Conservation (phyloP, 2,113 vertebrate species). For the Antigone vipio region DNA sequence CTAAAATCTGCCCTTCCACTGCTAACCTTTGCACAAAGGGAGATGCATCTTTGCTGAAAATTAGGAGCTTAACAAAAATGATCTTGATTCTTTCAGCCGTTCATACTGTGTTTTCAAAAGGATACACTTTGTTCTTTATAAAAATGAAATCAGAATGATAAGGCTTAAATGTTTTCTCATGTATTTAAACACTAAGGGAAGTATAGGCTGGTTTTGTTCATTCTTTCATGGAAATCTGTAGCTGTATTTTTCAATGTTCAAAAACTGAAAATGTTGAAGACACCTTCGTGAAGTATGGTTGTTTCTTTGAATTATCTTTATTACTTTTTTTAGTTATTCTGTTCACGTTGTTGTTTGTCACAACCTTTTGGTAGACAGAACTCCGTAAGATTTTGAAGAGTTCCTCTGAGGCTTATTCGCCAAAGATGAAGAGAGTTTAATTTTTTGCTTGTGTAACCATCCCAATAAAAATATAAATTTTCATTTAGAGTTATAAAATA, state of each 20-base stretch:
- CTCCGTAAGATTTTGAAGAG: background rate
- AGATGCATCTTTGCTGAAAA: background rate
- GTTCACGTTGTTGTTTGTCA: background rate
- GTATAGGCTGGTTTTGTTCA: background rate
- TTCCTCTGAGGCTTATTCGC: background rate
- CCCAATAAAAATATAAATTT: conserved; percentile 4
- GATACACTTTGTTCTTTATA: background rate
- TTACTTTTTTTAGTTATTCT: background rate
- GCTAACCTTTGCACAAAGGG: too few species aligned
- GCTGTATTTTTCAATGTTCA: background rate
- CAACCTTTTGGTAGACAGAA: background rate
- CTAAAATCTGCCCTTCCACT: background rate
- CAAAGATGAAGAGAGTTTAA: conserved; percentile 17
- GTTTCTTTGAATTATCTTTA: background rate
- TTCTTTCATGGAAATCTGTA: background rate
- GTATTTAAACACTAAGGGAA: background rate
- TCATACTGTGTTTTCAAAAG: background rate
- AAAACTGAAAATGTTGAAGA: background rate
- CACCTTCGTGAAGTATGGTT: background rate
- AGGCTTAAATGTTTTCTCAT: background rate
- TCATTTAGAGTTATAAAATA: background rate
- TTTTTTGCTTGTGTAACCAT: conserved; percentile 42
- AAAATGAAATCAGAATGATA: background rate
- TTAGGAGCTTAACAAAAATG: background rate
- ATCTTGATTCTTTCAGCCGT: background rate